Conservation (phyloP, 2,888 invertebrate species). For the Zygogramma bicolorata region DNA sequence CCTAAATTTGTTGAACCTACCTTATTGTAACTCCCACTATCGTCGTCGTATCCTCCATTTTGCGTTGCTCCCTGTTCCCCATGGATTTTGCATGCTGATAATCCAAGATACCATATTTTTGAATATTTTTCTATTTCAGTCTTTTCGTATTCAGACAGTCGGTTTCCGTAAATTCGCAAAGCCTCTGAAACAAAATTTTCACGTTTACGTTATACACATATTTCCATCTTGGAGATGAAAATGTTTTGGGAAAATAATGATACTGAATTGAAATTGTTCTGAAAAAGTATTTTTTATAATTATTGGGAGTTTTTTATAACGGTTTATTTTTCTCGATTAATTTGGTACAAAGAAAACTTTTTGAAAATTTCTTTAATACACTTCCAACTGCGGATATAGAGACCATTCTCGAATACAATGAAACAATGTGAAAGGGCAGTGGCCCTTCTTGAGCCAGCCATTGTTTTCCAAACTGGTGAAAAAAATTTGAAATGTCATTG, state of each 20-base stretch:
- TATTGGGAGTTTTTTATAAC: no score
- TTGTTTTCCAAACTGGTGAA: neutral
- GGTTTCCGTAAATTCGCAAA: conserved; percentile 84
- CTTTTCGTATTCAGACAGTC: conserved; percentile 90
- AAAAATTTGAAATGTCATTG: neutral
- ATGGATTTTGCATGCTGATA: conserved; percentile 87
- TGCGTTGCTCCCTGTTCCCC: conserved; percentile 83
- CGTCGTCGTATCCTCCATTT: conserved; percentile 92
- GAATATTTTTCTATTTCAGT: conserved; percentile 92
- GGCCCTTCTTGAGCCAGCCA: neutral
- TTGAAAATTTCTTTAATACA: no score
- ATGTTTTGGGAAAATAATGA: neutral
- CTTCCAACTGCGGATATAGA: no score
- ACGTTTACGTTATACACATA: neutral
- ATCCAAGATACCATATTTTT: conserved; percentile 93
- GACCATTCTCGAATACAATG: neutral
- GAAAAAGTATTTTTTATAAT: no score
- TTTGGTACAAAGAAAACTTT: no score
- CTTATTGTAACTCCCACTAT: conserved; percentile 95
- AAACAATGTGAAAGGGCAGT: neutral
- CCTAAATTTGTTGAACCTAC: conserved; percentile 68
- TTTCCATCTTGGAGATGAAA: neutral
- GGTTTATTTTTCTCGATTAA: no score
- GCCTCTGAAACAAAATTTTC: conserved; percentile 75
- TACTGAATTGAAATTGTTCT: neutral